These are phyloP conservation scores for Darevskia mixta DNA, from an alignment of 2,797 vertebrate species.

Conservation along the genomic window DNA sequence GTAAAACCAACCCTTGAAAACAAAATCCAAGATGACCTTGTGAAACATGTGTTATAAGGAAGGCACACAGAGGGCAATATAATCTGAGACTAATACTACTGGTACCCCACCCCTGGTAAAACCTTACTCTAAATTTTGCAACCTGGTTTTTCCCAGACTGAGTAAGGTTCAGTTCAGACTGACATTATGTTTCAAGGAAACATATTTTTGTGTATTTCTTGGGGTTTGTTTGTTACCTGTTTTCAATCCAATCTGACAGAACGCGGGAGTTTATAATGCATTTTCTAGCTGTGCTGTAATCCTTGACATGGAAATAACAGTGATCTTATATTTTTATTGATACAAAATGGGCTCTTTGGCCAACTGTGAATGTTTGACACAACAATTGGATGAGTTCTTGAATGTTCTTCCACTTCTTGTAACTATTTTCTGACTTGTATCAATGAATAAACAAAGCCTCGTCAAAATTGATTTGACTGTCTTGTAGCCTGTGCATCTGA, in stretches of 20 bases:
- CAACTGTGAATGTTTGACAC: slow-evolving; percentile 2
- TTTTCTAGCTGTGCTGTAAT: not conserved
- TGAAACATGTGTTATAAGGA: not conserved
- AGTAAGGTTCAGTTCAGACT: not conserved
- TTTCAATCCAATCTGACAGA: not conserved
- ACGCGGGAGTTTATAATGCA: not conserved
- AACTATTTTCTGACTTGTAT: slow-evolving; percentile 14
- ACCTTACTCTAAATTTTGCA: not conserved
- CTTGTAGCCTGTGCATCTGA: slow-evolving; percentile 3
- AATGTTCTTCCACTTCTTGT: not conserved
- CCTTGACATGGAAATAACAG: not conserved
- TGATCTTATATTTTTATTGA: not conserved
- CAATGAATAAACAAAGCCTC: slow-evolving; percentile 18
- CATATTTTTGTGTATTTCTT: not conserved
- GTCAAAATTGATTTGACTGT: slow-evolving; percentile 37
- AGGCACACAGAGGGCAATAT: not conserved
- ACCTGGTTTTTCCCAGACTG: not conserved
- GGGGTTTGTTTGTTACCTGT: not conserved
- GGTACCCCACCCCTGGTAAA: not conserved
- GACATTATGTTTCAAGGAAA: not conserved
- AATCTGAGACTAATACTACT: not conserved
- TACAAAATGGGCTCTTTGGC: not conserved
- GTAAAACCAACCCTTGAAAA: not conserved
- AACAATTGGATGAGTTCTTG: not conserved
- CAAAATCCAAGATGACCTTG: not conserved